phyloP scores from a whole-genome alignment of 2,113 vertebrate species.

The Monopterus albus region DNA sequence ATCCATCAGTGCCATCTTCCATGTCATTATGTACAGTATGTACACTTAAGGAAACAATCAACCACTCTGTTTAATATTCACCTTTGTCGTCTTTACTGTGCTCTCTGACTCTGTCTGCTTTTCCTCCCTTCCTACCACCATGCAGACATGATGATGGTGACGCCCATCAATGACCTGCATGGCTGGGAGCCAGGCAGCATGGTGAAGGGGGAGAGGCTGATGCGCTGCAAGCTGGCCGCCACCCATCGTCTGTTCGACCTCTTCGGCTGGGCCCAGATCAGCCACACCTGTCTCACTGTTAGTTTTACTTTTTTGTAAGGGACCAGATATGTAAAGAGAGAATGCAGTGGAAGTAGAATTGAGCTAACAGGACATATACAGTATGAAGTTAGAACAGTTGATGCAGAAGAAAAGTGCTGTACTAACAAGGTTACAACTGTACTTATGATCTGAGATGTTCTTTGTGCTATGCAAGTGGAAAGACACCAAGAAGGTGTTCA shows the following conservation, averaged over 20 bases:
- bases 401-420: background rate
- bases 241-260: slow-evolving; percentile 95
- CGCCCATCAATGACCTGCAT: slow-evolving; percentile 93
- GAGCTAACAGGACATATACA: too few species aligned
- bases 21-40: background rate
- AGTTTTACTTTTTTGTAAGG: slow-evolving; percentile 48
- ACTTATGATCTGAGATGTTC: background rate
- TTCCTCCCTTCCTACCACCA: background rate
- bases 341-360: too few species aligned
- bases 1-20: background rate
- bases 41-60: background rate
- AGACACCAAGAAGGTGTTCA: too few species aligned
- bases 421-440: background rate
- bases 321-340: too few species aligned
- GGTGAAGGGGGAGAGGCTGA: slow-evolving; percentile 93
- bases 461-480: background rate
- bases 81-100: background rate
- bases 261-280: slow-evolving; percentile 92
- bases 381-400: too few species aligned
- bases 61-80: too few species aligned
- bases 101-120: background rate
- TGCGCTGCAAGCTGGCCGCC: slow-evolving; percentile 95
- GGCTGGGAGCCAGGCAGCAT: slow-evolving; percentile 84
- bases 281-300: slow-evolving; percentile 89
- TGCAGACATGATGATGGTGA: slow-evolving; percentile 89